Evolutionary conservation across 2,888 invertebrate genomes (phyloP), one percentile per base, ranked within the genome.

Genomic region (Odontocolon sp.): DNA sequence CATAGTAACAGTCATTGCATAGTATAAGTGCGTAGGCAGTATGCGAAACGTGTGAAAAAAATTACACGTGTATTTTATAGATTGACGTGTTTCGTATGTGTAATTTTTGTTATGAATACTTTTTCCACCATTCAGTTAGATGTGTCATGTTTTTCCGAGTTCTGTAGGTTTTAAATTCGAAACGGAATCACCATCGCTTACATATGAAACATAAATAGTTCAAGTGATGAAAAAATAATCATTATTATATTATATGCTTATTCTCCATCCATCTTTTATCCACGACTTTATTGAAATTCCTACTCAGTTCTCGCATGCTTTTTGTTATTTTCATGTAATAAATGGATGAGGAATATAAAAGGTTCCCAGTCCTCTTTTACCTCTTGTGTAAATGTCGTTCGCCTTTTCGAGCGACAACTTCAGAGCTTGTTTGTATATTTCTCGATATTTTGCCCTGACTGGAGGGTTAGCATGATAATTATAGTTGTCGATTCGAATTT

Each of bases 401-500:
- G 21, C 8, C 47, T 33, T 63, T 63, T 21, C n/a, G 11, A 45
- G 9, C 31, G 14, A 31, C 16, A 42, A 56, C 54, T 56, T 68
- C 36, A 18, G 56, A 31, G 28, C 31, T 33, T 28, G 31, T 45
- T 33, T 8, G 33, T 33, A 11, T 45, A 14, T 14, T 23, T 33
- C 47, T 36, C 23, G 33, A 63, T 63, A 45, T 47, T 63, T 47
- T 11, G 28, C 6, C 56, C 50, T 5, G 50, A 5, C 4, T 18
- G n/a, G 36, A 26, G 50, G 36, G 23, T 36, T 64, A 50, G 9
- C 64, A 23, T 64, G 36, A 79, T 80, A 79, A 81, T 81, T 80
- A 81, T 77, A 52, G 67, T 73, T 54, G 72, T 38, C 56, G 52
- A 66, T 33, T 76, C 74, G 78, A 66, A 79, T 79, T 75, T 77